phyloP scores from a whole-genome alignment of 2,888 invertebrate species.

The Torymus tubicola region DNA sequence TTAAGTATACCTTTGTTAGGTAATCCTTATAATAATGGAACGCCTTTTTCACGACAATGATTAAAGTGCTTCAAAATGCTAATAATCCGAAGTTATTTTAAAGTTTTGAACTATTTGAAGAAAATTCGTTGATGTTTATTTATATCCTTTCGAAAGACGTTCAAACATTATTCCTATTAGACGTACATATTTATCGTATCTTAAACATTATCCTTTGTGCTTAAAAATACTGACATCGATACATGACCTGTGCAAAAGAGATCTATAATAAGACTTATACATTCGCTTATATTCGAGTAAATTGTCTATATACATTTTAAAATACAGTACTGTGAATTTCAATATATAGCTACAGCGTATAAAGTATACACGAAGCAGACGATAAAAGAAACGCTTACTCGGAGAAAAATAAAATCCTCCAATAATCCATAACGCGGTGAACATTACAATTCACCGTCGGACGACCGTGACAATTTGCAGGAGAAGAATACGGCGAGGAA shows the following conservation, averaged over 20 bases:
- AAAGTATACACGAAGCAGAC: neutral
- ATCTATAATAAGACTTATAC: neutral
- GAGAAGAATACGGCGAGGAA: conserved; percentile 13
- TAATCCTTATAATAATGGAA: conserved; percentile 32
- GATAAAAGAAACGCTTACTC: neutral
- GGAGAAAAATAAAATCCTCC: neutral
- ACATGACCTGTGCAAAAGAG: conserved; percentile 28
- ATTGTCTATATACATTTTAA: no score
- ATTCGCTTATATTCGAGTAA: no score
- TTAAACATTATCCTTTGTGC: conserved; percentile 14
- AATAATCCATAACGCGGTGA: conserved; percentile 3
- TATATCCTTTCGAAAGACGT: conserved; percentile 27
- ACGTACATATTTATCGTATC: conserved; percentile 14
- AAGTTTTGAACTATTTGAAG: no score
- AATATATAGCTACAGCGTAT: neutral
- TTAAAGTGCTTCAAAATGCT: no score
- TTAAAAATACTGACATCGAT: conserved; percentile 42
- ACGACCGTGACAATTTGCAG: conserved; percentile 43
- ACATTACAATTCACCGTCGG: conserved; percentile 23
- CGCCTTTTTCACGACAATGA: conserved; percentile 3
- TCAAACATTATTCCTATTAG: conserved; percentile 17
- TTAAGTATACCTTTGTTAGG: conserved; percentile 11
- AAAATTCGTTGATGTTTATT: no score
- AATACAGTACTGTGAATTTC: no score
- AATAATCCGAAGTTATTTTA: no score